Conservation (phyloP, 2,797 vertebrate species). For the Poecilia gillii region DNA sequence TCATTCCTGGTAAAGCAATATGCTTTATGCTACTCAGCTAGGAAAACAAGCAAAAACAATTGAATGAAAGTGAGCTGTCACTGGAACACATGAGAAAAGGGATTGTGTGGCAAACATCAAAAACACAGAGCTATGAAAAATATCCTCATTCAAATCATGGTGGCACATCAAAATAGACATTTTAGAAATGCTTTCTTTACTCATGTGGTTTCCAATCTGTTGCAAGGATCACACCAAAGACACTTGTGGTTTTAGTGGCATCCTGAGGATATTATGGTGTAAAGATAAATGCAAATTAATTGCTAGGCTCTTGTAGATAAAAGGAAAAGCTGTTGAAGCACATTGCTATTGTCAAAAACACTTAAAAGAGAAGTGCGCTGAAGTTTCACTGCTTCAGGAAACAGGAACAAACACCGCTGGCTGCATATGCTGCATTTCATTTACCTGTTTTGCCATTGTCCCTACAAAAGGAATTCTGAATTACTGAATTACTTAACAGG, state of each 20-base stretch:
- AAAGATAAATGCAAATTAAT: neutral
- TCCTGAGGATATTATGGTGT: neutral
- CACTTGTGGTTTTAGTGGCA: neutral
- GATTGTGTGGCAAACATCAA: neutral
- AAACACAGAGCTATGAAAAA: neutral
- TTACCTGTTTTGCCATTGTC: neutral
- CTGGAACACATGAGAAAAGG: neutral
- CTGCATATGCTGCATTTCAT: neutral
- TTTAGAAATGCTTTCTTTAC: neutral
- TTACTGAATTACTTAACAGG: neutral
- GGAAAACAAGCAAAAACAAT: neutral
- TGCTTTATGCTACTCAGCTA: neutral
- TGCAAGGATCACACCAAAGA: neutral
- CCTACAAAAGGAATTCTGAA: neutral
- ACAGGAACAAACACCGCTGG: neutral
- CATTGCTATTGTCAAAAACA: neutral
- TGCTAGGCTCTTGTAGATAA: neutral
- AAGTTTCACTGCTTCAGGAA: neutral
- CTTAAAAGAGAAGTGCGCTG: neutral
- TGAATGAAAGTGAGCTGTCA: neutral
- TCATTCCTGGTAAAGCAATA: neutral
- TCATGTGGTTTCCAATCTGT: neutral
- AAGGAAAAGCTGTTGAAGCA: neutral
- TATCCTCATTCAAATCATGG: neutral
- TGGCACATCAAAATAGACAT: neutral